phyloP scores from a whole-genome alignment of 2,113 vertebrate genomes.

The Tragelaphus scriptus region DNA sequence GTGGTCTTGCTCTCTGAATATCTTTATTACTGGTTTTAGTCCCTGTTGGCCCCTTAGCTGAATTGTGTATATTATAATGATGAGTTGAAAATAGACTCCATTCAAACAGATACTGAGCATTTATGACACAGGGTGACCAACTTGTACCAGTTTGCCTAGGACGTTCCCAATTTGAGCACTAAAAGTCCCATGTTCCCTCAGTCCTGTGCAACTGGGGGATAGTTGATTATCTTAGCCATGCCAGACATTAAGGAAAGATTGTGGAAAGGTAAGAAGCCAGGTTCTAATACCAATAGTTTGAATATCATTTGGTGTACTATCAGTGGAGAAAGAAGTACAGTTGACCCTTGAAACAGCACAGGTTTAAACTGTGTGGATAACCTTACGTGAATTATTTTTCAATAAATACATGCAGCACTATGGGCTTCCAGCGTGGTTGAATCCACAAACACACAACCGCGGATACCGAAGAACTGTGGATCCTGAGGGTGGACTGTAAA shows the following conservation, averaged over 20 bases:
- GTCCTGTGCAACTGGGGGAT: neutral
- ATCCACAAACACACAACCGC: rapidly evolving
- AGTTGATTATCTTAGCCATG: neutral
- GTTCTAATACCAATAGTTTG: neutral
- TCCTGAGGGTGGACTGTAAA: neutral
- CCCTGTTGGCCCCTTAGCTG: neutral
- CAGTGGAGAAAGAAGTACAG: neutral
- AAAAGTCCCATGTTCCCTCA: neutral
- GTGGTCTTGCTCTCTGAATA: neutral
- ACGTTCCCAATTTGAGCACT: neutral
- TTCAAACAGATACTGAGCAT: neutral
- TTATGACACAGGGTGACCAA: neutral
- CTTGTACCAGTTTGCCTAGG: neutral
- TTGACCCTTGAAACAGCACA: neutral
- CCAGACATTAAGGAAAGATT: neutral
- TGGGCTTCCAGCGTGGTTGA: neutral
- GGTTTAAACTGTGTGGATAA: neutral
- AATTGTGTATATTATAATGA: neutral
- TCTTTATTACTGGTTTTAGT: neutral
- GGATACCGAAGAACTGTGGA: neutral
- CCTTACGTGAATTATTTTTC: neutral
- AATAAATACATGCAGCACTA: neutral
- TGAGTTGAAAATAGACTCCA: neutral
- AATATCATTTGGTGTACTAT: neutral
- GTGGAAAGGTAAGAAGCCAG: neutral